Evolutionary conservation across 2,797 vertebrate species (phyloP), one percentile per base, ranked within the genome.

Genomic region (Anas bernieri): DNA sequence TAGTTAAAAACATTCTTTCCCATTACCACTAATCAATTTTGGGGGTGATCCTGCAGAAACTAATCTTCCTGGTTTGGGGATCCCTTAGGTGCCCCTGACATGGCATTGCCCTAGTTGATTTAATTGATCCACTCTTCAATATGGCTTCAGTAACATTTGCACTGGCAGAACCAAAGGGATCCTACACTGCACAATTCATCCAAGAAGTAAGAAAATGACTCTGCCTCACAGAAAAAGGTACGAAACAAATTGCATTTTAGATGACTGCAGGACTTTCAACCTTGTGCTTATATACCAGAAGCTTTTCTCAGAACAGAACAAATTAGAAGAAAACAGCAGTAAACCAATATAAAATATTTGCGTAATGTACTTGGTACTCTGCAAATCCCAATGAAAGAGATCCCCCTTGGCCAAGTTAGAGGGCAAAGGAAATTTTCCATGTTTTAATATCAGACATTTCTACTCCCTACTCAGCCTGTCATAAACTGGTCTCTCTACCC

Each of bases 161-260:
- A 54, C 8, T 68, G 33, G n/a, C 50, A 90, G 50, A 88, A 96
- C 7, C 18, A 63, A 68, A 17, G 22, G 10, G 10, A 50, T 48
- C 25, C 12, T 54, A 66, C 83, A 68, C 33, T 59, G 7, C 4
- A 11, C 46, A 72, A 62, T 41, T 78, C 68, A 72, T 75, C 35
- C 21, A 7, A 87, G 46, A 92, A 87, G 41, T 72, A 86, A 72
- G 6, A 86, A 79, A 84, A 87, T 16, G 13, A 15, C 45, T 84
- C 50, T 88, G 16, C 8, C 12, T 18, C 33, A 64, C 10, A 78
- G 33, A 37, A 88, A 35, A 87, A 50, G 3, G 3, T 59, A 67
- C 73, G 63, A 74, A 83, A 62, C 3, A 81, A 90, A 86, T 45
- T 50, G 30, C 4, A 22, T 3, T 69, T 93, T 81, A 78, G 37